Evolutionary conservation across 2,797 vertebrate species (phyloP), one percentile per base, ranked within the genome.

Genomic region (Labroides dimidiatus): DNA sequence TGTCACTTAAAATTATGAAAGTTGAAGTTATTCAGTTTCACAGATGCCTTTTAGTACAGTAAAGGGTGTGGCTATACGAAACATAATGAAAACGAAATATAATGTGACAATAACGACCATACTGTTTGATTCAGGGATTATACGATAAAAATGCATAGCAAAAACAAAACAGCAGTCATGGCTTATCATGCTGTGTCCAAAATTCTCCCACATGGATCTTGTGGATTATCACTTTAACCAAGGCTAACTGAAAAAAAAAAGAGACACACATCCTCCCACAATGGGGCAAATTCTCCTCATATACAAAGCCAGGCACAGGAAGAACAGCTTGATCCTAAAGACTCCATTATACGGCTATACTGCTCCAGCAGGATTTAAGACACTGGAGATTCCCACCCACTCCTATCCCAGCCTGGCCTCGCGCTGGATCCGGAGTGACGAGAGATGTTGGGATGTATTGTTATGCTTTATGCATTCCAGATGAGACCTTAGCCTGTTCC

Each of bases 381-480:
- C 70, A 64, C 41, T 53, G 63, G 72, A 67, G 64, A 73, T 79
- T 56, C 81, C 82, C 82, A 69, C 87, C 85, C 87, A 88, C 80
- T 90, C 82, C 69, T 76, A 63, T 79, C 75, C 73, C 78, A 66
- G 76, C 60, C 72, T 61, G 69, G 69, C 84, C 57, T 64, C 30
- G 20, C 66, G 56, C 67, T 66, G 75, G 49, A 79, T 86, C 72
- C 62, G 52, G 66, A 44, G 69, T 72, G 82, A 89, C 84, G 84
- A 85, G 85, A 85, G 85, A 88, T 64, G 78, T 72, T 84, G 89
- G 84, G 91, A 91, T 86, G 83, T 83, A 90, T 89, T 90, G 91
- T 90, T 89, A 85, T 90, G 87, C 82, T 91, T 92, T 84, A 90
- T 90, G 66, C 88, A 91, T 93, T 93, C 90, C 93, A 94, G 89